Conservation (phyloP, 2,888 invertebrate species). For the Megalurothrips usitatus region DNA sequence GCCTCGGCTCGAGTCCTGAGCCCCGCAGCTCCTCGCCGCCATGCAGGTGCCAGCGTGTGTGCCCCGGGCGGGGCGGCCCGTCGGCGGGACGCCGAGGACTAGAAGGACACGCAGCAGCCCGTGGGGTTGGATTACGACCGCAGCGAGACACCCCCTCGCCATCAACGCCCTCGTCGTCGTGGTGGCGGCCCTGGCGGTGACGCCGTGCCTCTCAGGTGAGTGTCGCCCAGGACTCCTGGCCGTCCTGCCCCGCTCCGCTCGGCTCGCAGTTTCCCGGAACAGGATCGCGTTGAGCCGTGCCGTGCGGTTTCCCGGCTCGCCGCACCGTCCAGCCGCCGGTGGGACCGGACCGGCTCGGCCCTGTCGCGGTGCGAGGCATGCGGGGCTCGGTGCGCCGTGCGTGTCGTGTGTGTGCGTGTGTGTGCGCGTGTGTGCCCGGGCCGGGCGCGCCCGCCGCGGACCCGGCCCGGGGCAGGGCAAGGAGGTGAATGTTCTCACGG, state of each 20-base stretch:
- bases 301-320: not conserved
- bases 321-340: not conserved
- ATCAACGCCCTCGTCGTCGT: not conserved
- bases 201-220: conserved; percentile 3
- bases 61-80: not conserved
- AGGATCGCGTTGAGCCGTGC: not conserved
- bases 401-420: too few species aligned
- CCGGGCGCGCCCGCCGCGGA: too few species aligned
- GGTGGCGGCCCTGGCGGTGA: not conserved
- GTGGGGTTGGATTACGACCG: conserved; percentile 10
- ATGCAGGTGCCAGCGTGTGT: not conserved
- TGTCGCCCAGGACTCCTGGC: not conserved
- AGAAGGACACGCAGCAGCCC: not conserved
- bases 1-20: too few species aligned
- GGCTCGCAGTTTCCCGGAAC: not conserved
- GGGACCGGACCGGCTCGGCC: not conserved
- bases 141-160: conserved; percentile 18
- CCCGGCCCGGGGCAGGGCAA: too few species aligned
- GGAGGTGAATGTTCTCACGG: too few species aligned
- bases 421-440: too few species aligned
- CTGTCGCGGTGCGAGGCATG: not conserved
- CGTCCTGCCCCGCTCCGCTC: not conserved
- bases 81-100: not conserved
- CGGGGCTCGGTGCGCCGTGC: too few species aligned
- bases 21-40: not conserved